Conservation (phyloP, 23 tunicate genomes). For the Botrylloides violaceus region DNA sequence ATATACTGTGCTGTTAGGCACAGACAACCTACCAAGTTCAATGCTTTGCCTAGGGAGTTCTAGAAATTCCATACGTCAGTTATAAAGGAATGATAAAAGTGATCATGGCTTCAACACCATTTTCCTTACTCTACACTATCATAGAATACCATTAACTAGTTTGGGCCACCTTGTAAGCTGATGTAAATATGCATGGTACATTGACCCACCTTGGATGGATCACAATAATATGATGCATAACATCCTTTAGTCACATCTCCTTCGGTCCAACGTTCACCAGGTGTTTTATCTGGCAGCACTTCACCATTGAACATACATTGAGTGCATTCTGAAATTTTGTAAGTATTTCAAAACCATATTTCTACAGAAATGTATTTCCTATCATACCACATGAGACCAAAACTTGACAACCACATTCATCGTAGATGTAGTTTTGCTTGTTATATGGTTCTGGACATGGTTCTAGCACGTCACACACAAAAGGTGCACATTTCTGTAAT, state of each 20-base stretch:
- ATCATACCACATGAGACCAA: constrained; percentile 42
- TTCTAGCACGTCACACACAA: constrained; percentile 23
- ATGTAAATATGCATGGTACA: no score
- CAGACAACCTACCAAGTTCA: no score
- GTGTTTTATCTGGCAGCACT: constrained; percentile 15
- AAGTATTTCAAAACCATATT: background rate
- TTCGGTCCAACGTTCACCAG: constrained; percentile 32
- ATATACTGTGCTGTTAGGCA: no score
- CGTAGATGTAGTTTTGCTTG: constrained; percentile 24
- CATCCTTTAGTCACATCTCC: constrained; percentile 34
- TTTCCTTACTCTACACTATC: no score
- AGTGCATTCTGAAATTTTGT: constrained; percentile 20
- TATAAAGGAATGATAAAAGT: no score
- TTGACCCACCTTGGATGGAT: constrained; percentile 28
- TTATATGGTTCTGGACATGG: constrained; percentile 37
- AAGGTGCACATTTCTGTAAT: constrained; percentile 19
- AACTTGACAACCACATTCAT: constrained; percentile 38
- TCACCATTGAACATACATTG: constrained; percentile 43
- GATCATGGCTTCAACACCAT: no score
- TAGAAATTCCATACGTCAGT: no score
- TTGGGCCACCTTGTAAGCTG: no score
- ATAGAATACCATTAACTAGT: no score
- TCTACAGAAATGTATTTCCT: background rate
- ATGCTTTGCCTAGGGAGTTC: no score
- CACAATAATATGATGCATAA: constrained; percentile 42